Evolutionary conservation across 2,888 invertebrate species (phyloP), one percentile per base, ranked within the genome.

Genomic region (Apodemia zela): DNA sequence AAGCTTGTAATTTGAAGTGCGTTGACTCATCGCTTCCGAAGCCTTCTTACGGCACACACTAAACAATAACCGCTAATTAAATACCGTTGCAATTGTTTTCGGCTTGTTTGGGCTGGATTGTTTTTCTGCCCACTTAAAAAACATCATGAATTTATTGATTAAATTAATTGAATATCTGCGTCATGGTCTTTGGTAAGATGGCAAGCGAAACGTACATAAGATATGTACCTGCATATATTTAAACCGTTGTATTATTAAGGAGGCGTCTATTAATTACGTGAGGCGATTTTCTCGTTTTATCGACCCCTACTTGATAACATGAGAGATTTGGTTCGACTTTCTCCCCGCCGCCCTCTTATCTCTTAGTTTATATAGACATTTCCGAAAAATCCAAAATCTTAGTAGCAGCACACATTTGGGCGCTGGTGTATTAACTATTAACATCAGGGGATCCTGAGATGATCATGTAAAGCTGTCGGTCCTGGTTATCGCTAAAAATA

Each of bases 1-100:
- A 59, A 58, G 18, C 42, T 51, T 38, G 49, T 60, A 61, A 62
- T 62, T 58, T 59, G 63, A 57, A 18, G 60, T 58, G 60, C 42
- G 62, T 64, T 65, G 67, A 67, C 61, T 65, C 62, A 67, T 63
- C 60, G 59, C 59, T 47, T 35, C 47, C 62, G 58, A 62, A 57
- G 54, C 25, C 29, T 57, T 57, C 25, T 57, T 29, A 29, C 29
- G 54, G 54, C 54, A 57, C 54, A 25, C 54, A 57, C 54, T n/a
- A 57, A 54, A 57, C 54, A 57, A 57, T 57, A 57, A 57, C 54
- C 25, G 54, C 54, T 57, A 57, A 57, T 57, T 57, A 57, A 29
- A 57, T 57, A 57, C 54, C 54, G 54, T 57, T 57, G 54, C 54
- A 57, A 57, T 57, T 57, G 54, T 57, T 57, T 54, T 57, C 54